Evolutionary conservation across 2,113 vertebrate genomes (phyloP).

Genomic region (Psettodes erumei): DNA sequence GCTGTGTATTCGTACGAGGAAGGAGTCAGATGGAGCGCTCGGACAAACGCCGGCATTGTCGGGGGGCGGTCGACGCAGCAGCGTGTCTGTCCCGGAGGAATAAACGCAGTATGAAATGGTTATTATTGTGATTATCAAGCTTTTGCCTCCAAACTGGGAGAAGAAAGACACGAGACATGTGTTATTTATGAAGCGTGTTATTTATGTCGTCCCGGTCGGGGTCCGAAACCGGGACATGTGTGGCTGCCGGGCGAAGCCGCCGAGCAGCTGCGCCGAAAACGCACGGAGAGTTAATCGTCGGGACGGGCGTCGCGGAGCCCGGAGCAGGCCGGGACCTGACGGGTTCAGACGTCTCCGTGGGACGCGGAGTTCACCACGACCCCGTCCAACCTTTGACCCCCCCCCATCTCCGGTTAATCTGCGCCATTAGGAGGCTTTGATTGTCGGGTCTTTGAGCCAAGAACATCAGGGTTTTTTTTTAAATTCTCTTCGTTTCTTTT

Average conservation of each 20-base stretch:
- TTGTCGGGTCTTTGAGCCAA: conserved; percentile 30
- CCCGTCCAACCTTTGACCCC: conserved; percentile 15
- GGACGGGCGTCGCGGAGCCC: no score
- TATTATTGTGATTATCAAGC: neutral
- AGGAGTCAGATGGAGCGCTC: conserved; percentile 11
- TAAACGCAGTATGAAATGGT: neutral
- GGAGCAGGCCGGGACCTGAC: no score
- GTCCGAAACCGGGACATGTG: neutral
- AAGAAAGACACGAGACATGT: neutral
- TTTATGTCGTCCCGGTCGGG: neutral
- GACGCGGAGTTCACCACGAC: conserved; percentile 48
- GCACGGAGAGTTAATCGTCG: neutral
- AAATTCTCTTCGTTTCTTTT: neutral
- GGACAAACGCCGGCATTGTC: conserved; percentile 10
- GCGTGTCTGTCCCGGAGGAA: conserved; percentile 34
- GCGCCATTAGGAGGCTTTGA: conserved; percentile 18
- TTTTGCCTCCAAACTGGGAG: neutral
- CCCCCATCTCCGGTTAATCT: conserved; percentile 18
- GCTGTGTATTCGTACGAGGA: conserved; percentile 3
- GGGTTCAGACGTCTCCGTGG: neutral
- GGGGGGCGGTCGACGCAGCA: neutral
- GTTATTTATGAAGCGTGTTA: conserved; percentile 7
- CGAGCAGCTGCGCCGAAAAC: neutral
- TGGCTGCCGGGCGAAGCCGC: neutral
- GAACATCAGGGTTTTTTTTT: conserved; percentile 24